Conservation (phyloP, 92 coral and sea anemone species). For the Porites lobata region DNA sequence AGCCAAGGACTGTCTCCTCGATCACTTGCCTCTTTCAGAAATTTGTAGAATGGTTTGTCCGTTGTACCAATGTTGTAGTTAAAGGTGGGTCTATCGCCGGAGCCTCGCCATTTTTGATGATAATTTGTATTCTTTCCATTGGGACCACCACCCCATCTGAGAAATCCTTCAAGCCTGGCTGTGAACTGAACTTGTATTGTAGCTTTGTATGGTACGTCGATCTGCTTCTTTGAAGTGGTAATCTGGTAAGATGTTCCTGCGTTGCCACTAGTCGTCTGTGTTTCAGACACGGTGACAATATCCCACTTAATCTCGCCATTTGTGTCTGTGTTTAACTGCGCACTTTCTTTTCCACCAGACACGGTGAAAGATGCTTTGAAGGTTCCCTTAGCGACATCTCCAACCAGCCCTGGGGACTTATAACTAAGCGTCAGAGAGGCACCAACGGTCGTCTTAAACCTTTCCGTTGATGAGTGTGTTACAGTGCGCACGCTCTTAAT, state of each 20-base stretch:
- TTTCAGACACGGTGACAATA: not conserved
- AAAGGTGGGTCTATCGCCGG: constrained; percentile 56
- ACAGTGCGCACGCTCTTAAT: constrained; percentile 52
- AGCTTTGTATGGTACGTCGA: constrained; percentile 72
- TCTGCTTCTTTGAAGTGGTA: constrained; percentile 40
- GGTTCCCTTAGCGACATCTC: constrained; percentile 1
- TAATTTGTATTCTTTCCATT: constrained; percentile 61
- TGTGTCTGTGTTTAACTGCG: constrained; percentile 16
- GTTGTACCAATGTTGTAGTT: constrained; percentile 56
- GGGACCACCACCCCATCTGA: constrained; percentile 80
- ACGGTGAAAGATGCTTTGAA: constrained; percentile 44
- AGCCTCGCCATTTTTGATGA: constrained; percentile 68
- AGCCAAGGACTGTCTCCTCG: constrained; percentile 74
- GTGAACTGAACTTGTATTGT: constrained; percentile 75
- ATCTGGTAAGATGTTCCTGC: constrained; percentile 31
- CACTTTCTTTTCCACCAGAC: constrained; percentile 36
- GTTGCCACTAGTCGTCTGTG: constrained; percentile 11
- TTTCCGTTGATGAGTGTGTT: constrained; percentile 29
- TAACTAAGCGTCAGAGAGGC: constrained; percentile 39
- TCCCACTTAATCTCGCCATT: constrained; percentile 45
- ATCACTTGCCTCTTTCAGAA: constrained; percentile 68
- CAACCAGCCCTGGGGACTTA: constrained; percentile 40
- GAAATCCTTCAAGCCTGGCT: constrained; percentile 78
- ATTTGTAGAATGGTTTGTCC: constrained; percentile 69
- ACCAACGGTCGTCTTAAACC: constrained; percentile 18